Conservation (phyloP, 2,888 invertebrate genomes). For the Chloroclystis v-ata region DNA sequence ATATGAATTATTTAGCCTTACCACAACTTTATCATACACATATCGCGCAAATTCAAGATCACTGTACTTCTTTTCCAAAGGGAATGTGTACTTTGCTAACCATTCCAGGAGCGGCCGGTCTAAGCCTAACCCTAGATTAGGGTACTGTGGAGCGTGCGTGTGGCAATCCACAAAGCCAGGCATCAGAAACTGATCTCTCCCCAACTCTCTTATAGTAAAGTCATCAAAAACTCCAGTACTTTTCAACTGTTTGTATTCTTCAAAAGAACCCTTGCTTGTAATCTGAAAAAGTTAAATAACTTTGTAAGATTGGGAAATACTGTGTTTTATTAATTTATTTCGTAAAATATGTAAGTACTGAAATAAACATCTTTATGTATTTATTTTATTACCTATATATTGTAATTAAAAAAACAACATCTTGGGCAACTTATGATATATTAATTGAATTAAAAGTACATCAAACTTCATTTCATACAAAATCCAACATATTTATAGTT, state of each 20-base stretch:
- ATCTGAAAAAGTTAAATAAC: conserved; percentile 44
- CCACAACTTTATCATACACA: conserved; percentile 88
- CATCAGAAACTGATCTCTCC: conserved; percentile 82
- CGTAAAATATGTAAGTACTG: too few species aligned
- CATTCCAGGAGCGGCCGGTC: conserved; percentile 89
- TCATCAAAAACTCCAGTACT: conserved; percentile 34
- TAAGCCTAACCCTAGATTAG: conserved; percentile 89
- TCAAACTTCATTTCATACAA: too few species aligned
- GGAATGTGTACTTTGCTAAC: conserved; percentile 91
- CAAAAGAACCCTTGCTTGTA: conserved; percentile 39
- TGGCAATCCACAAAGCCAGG: conserved; percentile 95
- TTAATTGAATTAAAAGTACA: too few species aligned
- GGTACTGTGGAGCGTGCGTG: conserved; percentile 93
- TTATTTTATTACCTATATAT: too few species aligned
- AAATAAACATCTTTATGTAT: too few species aligned
- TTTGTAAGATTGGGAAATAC: too few species aligned
- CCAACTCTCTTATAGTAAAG: conserved; percentile 40
- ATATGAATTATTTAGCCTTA: too few species aligned
- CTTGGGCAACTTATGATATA: too few species aligned
- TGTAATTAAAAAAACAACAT: too few species aligned
- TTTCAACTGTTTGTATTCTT: conserved; percentile 39
- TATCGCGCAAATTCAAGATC: conserved; percentile 82
- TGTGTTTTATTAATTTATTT: too few species aligned
- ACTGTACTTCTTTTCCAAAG: conserved; percentile 84
- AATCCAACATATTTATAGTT: too few species aligned